Percentiles rank a stretch among this genome's conserved stretches.
phyloP scores from a whole-genome alignment of 2,888 invertebrate species.

The Hydroisotoma schaefferi region DNA sequence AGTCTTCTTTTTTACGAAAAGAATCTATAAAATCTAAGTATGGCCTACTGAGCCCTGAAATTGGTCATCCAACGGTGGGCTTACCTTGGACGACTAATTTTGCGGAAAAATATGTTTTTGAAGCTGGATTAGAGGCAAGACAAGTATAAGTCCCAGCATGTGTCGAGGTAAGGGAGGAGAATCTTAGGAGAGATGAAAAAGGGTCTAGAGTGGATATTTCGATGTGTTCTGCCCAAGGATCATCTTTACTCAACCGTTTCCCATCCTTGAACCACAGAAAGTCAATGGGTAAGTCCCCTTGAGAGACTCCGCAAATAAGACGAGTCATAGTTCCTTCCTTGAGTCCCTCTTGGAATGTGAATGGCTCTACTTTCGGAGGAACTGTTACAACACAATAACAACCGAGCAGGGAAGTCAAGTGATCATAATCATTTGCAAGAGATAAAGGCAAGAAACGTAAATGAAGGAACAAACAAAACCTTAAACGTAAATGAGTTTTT shows the following conservation, averaged over 20 bases:
- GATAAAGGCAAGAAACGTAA: not conserved
- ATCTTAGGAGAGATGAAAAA: slow-evolving; percentile 50
- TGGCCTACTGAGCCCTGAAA: too few relatives aligned
- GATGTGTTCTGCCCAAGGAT: slow-evolving; percentile 35
- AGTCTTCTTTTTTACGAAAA: too few relatives aligned
- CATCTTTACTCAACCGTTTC: slow-evolving; percentile 24
- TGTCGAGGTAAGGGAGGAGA: slow-evolving; percentile 49
- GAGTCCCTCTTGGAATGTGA: slow-evolving; percentile 77
- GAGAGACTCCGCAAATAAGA: slow-evolving; percentile 74
- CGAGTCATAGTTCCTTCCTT: slow-evolving; percentile 77
- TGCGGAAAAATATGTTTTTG: slow-evolving; percentile 50
- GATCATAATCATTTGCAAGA: slow-evolving; percentile 20
- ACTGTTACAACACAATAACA: slow-evolving; percentile 57
- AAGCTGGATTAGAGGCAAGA: slow-evolving; percentile 50
- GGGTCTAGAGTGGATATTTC: slow-evolving; percentile 46
- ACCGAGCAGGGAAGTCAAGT: slow-evolving; percentile 54
- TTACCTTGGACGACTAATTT: slow-evolving; percentile 55
- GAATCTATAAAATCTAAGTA: too few relatives aligned
- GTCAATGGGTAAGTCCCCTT: slow-evolving; percentile 74
- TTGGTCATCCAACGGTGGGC: too few relatives aligned
- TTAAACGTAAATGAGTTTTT: too few relatives aligned
- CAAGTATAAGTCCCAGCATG: slow-evolving; percentile 52
- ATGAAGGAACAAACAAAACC: not conserved
- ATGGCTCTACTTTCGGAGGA: slow-evolving; percentile 80
- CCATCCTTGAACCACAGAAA: slow-evolving; percentile 79